phyloP scores from a whole-genome alignment of 2,113 vertebrate species.

The Engraulis encrasicolus region DNA sequence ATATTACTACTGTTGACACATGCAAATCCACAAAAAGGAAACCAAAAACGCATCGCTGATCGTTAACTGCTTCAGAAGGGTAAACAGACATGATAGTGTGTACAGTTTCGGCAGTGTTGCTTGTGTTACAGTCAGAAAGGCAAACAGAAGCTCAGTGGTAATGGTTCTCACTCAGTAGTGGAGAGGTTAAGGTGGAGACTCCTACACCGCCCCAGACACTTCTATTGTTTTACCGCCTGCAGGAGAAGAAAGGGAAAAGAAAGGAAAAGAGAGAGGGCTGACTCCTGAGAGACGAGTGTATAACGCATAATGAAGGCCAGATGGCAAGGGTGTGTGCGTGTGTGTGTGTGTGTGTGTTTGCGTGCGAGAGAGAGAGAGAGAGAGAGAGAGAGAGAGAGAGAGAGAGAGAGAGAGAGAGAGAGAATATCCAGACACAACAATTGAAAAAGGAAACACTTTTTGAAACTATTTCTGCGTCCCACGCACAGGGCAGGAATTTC shows the following conservation, averaged over 20 bases:
- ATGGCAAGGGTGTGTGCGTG: constrained; percentile 52
- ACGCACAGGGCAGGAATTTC: neutral
- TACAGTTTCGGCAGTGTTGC: neutral
- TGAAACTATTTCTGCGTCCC: neutral
- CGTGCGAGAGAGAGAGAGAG: constrained; percentile 25
- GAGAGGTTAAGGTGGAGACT: constrained; percentile 44
- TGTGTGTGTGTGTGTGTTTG: neutral
- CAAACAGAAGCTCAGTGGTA: neutral
- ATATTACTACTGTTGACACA: no score
- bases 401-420: neutral
- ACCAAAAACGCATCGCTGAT: no score
- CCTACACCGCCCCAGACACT: constrained; percentile 48
- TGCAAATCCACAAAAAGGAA: no score
- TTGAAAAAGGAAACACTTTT: constrained; percentile 29
- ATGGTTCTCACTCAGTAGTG: constrained; percentile 37
- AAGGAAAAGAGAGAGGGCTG: constrained; percentile 27
- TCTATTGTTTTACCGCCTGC: constrained; percentile 71
- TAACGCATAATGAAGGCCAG: constrained; percentile 71
- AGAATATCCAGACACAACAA: constrained; percentile 55
- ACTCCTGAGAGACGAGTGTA: constrained; percentile 58
- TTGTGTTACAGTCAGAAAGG: neutral
- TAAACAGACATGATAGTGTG: neutral
- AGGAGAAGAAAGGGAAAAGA: constrained; percentile 56
- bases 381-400: neutral
- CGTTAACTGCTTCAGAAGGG: no score